Conservation (phyloP, 2,797 vertebrate species). For the Balearica regulorum region DNA sequence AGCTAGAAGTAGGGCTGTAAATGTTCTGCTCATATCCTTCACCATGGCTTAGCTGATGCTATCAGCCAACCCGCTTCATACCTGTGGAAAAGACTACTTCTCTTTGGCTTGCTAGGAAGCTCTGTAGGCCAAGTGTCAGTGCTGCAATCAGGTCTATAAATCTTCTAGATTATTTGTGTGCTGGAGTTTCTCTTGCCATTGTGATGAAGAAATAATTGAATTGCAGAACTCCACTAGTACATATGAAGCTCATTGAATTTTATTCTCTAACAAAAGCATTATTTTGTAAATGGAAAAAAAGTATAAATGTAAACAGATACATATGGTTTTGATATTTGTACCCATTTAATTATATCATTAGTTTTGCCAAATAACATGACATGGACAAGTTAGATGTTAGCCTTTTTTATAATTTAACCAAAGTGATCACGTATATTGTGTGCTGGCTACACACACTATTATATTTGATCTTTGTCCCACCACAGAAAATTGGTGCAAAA, state of each 20-base stretch:
- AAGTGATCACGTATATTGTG: neutral
- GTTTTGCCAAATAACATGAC: conserved; percentile 47
- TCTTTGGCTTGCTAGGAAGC: neutral
- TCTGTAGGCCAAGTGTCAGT: neutral
- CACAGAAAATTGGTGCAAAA: neutral
- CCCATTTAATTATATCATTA: conserved; percentile 14
- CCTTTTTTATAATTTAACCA: conserved; percentile 20
- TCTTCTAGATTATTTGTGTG: conserved; percentile 47
- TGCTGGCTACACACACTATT: neutral
- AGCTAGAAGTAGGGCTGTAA: conserved; percentile 28
- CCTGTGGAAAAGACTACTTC: conserved; percentile 35
- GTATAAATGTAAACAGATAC: conserved; percentile 19
- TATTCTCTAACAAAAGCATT: neutral
- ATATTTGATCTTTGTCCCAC: neutral
- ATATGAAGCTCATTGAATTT: conserved; percentile 37
- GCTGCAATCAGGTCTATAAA: conserved; percentile 44
- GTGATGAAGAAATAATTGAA: conserved; percentile 67
- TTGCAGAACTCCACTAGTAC: conserved; percentile 19
- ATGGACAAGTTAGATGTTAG: conserved; percentile 37
- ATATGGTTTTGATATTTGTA: conserved; percentile 39
- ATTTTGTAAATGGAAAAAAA: conserved; percentile 26
- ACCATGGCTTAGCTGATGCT: conserved; percentile 19
- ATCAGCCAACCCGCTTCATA: conserved; percentile 44
- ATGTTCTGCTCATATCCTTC: conserved; percentile 19
- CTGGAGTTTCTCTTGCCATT: conserved; percentile 64